phyloP scores from a whole-genome alignment of 2,113 vertebrate species.

The Nesogale talazaci region DNA sequence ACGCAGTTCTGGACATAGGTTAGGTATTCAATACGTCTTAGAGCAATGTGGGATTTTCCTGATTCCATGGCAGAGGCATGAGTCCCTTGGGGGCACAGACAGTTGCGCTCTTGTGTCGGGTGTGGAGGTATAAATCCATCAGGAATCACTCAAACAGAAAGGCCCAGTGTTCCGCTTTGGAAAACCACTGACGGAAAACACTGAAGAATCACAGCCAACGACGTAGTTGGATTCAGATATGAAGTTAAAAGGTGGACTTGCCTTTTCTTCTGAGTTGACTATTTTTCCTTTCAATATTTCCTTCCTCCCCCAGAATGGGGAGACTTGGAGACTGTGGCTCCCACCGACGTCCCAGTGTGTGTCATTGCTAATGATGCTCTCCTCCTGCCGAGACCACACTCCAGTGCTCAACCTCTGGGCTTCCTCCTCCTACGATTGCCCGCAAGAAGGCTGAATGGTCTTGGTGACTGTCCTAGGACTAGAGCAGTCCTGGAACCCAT shows the following conservation, averaged over 20 bases:
- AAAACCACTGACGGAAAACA: no score
- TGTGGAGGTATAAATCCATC: no score
- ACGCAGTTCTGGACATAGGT: background rate
- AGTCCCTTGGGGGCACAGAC: background rate
- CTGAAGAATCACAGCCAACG: no score
- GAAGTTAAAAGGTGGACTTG: background rate
- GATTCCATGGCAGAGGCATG: background rate
- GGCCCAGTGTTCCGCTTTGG: no score
- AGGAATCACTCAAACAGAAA: no score
- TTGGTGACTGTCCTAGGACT: no score
- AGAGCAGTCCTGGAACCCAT: background rate
- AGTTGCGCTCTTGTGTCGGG: background rate
- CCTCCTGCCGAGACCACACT: accelerated
- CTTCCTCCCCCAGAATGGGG: background rate
- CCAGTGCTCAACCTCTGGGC: accelerated
- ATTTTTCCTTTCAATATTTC: background rate
- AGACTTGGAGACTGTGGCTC: accelerated
- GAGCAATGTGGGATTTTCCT: accelerated
- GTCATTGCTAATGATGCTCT: accelerated
- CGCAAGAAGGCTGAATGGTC: background rate
- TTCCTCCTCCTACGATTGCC: background rate
- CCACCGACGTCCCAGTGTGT: accelerated
- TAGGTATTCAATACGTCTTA: background rate
- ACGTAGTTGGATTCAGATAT: background rate
- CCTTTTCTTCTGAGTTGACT: background rate